These are phyloP conservation scores for Drosophila baimaii DNA, from an alignment of 1,140 invertebrate genomes.

Conservation along the genomic window DNA sequence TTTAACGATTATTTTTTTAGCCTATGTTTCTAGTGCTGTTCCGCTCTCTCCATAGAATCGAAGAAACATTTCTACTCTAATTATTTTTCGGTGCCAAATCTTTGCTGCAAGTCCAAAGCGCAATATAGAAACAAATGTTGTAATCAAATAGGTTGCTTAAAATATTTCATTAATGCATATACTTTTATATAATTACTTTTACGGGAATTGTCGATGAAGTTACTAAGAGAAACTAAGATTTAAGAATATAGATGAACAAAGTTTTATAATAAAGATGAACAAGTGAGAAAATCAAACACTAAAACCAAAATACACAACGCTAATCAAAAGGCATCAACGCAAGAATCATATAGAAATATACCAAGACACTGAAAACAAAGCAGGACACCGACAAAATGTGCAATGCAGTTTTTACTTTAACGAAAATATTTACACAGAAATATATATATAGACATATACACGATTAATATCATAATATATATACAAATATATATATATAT, in stretches of 20 bases:
- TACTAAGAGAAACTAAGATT: conserved; percentile 63
- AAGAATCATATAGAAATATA: conserved; percentile 39
- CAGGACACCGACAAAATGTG: conserved; percentile 63
- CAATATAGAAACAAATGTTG: conserved; percentile 64
- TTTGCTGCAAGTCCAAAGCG: conserved; percentile 65
- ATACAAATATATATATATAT: conserved; percentile 25
- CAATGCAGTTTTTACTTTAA: conserved; percentile 82
- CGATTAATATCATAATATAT: conserved; percentile 34
- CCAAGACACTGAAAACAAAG: conserved; percentile 14
- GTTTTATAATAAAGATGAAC: conserved; percentile 18
- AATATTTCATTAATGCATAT: conserved; percentile 32
- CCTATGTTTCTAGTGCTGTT: conserved; percentile 26
- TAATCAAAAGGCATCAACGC: conserved; percentile 61
- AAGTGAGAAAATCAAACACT: conserved; percentile 59
- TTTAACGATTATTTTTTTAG: conserved; percentile 40
- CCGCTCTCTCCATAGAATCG: conserved; percentile 18
- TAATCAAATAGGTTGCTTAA: conserved; percentile 66
- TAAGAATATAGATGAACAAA: conserved; percentile 49
- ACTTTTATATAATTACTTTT: conserved; percentile 27
- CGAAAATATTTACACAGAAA: conserved; percentile 46
- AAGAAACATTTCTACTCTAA: conserved; percentile 25
- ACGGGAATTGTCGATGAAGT: conserved; percentile 74
- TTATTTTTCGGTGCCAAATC: conserved; percentile 75
- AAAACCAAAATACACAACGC: conserved; percentile 64
- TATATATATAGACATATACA: conserved; percentile 46